Base-by-base conservation (phyloP, 1,140 invertebrate genomes). In the Aplysia californica region DNA sequence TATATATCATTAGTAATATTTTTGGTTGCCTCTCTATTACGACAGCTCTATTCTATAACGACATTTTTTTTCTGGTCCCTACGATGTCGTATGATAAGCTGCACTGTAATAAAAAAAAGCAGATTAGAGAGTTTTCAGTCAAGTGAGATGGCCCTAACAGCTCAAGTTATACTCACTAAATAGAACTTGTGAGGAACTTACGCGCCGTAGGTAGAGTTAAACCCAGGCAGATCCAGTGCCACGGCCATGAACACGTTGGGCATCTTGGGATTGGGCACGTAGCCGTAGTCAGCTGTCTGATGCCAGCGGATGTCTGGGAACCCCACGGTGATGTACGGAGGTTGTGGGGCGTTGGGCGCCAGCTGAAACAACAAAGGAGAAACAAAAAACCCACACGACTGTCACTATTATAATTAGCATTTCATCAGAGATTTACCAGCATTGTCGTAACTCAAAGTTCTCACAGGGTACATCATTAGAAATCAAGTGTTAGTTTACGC, bases 211-310 rank as follows among this genome's bases (percentile, higher is more conserved):
- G 82, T 81, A 21, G 82, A 85, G 15, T 50, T 74, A 55, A 79
- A 83, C 41, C 86, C 85, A 29, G 83, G 79, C 26, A 86, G 68
- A 76, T 87, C 85, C 70, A 87, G 79, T 31, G 83, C 82, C 26
- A 82, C 79, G 38, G 84, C 76, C 85, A 87, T 85, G 58, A 87
- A 87, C 21, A 82, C 78, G 58, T 82, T 83, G 20, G 39, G n/a
- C 80, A 87, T 80, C 21, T 44, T 61, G 21, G 64, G 44, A 67
- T 87, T 86, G 5, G 85, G 85, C 20, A 82, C 81, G 75, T 79
- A 84, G 29, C 86, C 86, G 55, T 78, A 59, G 41, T 84, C 84
- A 66, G 83, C 83, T 68, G 86, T 85, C 76, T 87, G 86, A 44
- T 84, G 80, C 85, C 86, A 87, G 5, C 86, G 71, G 29, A 86